Conservation (phyloP, 1,140 invertebrate species). For the Hermatobates lingyangjiaoensis region DNA sequence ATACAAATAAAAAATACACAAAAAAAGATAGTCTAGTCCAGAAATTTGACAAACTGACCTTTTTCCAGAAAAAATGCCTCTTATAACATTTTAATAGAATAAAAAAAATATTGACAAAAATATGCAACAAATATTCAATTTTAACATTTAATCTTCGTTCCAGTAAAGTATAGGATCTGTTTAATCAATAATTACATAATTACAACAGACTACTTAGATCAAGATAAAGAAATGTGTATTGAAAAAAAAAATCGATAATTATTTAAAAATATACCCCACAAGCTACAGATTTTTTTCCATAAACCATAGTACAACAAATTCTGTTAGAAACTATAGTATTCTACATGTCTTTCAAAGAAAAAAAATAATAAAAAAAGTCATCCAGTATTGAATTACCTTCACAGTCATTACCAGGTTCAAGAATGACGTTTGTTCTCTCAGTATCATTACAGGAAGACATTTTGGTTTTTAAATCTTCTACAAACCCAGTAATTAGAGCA, state of each 20-base stretch:
- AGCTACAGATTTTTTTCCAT: neutral
- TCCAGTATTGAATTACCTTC: conserved; percentile 20
- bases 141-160: too few species aligned
- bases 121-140: too few species aligned
- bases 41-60: too few species aligned
- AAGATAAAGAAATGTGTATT: too few species aligned
- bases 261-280: neutral
- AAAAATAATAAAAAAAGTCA: neutral
- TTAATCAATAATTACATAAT: neutral
- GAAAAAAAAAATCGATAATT: neutral
- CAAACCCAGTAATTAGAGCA: conserved; percentile 69
- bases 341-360: neutral
- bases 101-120: too few species aligned
- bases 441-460: conserved; percentile 21
- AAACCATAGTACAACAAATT: neutral
- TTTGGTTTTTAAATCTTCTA: conserved; percentile 43
- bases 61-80: too few species aligned
- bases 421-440: conserved; percentile 19
- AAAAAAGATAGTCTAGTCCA: too few species aligned
- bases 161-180: conserved; percentile 14
- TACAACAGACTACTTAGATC: neutral
- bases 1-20: too few species aligned
- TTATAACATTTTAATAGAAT: too few species aligned
- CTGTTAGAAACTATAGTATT: neutral
- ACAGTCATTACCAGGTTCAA: conserved; percentile 23